A percentile compares a stretch with the other conserved stretches of the same genome.
Evolutionary conservation across 2,888 invertebrate genomes (phyloP).

Genomic region (Xestia rhomboidea): DNA sequence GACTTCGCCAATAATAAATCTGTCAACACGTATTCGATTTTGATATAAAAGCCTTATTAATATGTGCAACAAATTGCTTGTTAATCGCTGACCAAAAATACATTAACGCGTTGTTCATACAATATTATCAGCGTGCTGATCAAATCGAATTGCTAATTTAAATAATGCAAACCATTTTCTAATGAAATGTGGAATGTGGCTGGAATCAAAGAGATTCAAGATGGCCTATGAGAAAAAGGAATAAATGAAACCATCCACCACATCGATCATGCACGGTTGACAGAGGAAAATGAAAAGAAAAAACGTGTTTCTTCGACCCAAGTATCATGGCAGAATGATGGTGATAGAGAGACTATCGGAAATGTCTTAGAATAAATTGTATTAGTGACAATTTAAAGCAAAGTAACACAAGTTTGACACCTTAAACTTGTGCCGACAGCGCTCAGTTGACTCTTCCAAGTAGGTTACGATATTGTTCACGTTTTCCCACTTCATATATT

Average conservation of each 20-base stretch:
- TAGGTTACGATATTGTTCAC: background rate
- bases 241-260: background rate
- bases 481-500: background rate
- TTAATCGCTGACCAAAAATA: conserved; percentile 51
- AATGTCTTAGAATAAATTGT: background rate
- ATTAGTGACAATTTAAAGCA: background rate
- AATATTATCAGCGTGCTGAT: conserved; percentile 44
- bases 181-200: conserved; percentile 16
- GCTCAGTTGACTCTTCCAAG: background rate
- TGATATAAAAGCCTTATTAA: conserved; percentile 45
- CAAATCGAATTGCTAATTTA: conserved; percentile 41
- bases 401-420: background rate
- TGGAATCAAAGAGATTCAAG: background rate
- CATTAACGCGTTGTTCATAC: conserved; percentile 32
- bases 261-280: background rate
- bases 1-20: conserved; percentile 16
- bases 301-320: background rate
- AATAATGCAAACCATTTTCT: conserved; percentile 30
- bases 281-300: background rate
- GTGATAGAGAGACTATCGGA: background rate
- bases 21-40: conserved; percentile 30
- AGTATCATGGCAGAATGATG: background rate
- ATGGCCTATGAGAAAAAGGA: background rate
- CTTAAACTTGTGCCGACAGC: background rate
- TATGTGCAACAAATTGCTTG: conserved; percentile 36